Evolutionary conservation across 2,113 vertebrate species (phyloP).

Genomic region (Thomomys bottae): DNA sequence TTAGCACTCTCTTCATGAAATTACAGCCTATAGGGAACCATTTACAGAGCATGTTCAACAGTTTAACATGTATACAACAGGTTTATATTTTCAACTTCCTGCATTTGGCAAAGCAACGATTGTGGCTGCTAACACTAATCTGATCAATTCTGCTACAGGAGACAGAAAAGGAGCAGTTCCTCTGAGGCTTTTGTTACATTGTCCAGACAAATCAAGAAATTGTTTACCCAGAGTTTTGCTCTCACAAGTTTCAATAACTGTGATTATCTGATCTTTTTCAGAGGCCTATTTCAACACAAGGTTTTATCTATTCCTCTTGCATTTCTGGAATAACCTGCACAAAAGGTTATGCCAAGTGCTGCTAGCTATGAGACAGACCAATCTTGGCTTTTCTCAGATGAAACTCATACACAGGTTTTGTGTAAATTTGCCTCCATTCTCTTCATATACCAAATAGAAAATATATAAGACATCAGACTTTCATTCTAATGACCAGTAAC

Average conservation of each 20-base stretch:
- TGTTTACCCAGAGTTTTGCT: background rate
- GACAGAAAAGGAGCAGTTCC: background rate
- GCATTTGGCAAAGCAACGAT: background rate
- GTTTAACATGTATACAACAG: background rate
- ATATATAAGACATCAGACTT: background rate
- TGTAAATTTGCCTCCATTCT: background rate
- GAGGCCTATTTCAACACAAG: background rate
- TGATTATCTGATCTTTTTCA: background rate
- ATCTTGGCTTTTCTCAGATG: background rate
- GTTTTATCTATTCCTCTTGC: background rate
- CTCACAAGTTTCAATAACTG: background rate
- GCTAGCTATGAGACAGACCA: background rate
- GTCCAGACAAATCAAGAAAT: background rate
- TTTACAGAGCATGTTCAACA: background rate
- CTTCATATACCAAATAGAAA: background rate
- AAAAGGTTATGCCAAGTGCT: background rate
- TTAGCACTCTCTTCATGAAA: background rate
- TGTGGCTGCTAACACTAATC: background rate
- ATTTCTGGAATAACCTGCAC: background rate
- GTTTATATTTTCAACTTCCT: background rate
- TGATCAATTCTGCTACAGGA: background rate
- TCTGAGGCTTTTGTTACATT: background rate
- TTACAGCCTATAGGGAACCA: background rate
- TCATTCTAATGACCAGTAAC: background rate
- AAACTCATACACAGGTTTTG: background rate